Evolutionary conservation across 2,888 invertebrate species (phyloP), one percentile per base, ranked within the genome.

Genomic region (Eupithecia subumbrata): DNA sequence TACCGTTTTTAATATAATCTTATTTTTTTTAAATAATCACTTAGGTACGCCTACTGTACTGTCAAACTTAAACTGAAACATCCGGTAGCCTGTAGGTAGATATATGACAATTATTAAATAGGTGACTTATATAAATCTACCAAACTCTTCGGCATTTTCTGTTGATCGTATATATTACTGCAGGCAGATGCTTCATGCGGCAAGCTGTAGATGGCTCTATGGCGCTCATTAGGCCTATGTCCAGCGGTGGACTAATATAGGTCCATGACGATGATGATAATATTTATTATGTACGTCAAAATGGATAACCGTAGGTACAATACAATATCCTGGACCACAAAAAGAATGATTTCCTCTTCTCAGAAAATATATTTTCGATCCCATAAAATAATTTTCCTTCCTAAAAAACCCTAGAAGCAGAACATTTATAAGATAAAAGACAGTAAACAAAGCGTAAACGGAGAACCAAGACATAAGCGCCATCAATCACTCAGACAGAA

Each of bases 371-470:
- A 56, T 22, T 0, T 0, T 22, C 3, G 22, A 11, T 22, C 9
- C n/a, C 52, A 56, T 2, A 11, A 56, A 56, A 22, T 2, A 56
- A 11, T 22, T 56, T 3, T 60, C 22, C 22, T 60, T 22, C 22
- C 3, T 12, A 22, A 14, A 56, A 56, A 60, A 60, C 11, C 22
- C 56, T 22, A 11, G 11, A 25, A 60, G 22, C n/a, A 60, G 60
- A 60, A 60, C 25, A 25, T 60, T 60, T 60, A 25, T 60, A 60
- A 25, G 60, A 60, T 60, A 60, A 60, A 56, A 60, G 60, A 25
- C 60, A 60, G 60, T 25, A 60, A 60, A 60, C 60, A 60, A 60
- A 60, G 25, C 60, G 60, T 22, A 56, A 56, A 0, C 56, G 25
- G 12, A 56, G 60, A 60, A 60, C 60, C 60, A 60, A 60, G 25